phyloP scores from a whole-genome alignment of 2,113 vertebrate species.

The Corvus cornix region DNA sequence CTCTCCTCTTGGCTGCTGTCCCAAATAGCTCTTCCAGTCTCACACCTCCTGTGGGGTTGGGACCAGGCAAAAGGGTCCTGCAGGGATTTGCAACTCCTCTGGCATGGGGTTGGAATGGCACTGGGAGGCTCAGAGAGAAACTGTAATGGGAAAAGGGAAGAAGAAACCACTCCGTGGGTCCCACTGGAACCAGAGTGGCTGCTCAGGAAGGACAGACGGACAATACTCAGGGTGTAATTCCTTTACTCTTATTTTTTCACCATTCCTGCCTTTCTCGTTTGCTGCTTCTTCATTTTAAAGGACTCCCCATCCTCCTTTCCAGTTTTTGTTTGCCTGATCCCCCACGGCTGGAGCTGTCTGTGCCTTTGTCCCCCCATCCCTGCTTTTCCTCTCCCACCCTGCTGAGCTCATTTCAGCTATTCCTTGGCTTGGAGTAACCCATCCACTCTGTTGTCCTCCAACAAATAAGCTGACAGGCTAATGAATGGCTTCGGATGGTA shows the following conservation, averaged over 20 bases:
- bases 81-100: background rate
- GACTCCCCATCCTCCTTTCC: background rate
- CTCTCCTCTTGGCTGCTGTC: background rate
- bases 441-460: slow-evolving; percentile 57
- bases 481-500: slow-evolving; percentile 76
- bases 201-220: background rate
- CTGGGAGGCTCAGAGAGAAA: background rate
- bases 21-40: background rate
- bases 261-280: background rate
- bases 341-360: background rate
- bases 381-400: background rate
- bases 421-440: background rate
- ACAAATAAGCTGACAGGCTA: slow-evolving; percentile 71
- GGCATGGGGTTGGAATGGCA: background rate
- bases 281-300: background rate
- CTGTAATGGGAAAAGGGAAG: background rate
- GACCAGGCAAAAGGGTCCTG: rapidly evolving
- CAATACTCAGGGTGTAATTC: rapidly evolving
- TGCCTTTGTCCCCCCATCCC: background rate
- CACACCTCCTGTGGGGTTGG: background rate
- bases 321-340: background rate
- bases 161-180: background rate
- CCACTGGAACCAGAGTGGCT: background rate
- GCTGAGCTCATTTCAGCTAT: slow-evolving; percentile 37
- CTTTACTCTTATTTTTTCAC: background rate